Conservation (phyloP, 2,888 invertebrate genomes). For the Tetrapedia diversipes region DNA sequence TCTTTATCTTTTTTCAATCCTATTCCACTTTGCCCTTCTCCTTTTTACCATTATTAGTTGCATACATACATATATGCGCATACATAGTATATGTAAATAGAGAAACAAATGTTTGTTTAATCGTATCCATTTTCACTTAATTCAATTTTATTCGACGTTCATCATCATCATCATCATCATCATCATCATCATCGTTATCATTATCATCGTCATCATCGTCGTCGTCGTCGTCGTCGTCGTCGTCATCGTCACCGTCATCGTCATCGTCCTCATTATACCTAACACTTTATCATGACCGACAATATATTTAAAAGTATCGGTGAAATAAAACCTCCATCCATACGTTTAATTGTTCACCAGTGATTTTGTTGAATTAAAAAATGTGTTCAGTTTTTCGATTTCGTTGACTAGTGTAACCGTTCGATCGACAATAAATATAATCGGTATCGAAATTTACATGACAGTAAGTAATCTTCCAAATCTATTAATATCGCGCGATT, state of each 20-base stretch:
- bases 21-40: not conserved
- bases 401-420: not conserved
- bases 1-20: not conserved
- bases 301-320: not conserved
- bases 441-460: slow-evolving; percentile 59
- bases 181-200: no score
- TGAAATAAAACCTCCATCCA: not conserved
- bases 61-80: no score
- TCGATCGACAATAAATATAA: not conserved
- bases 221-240: no score
- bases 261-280: not conserved
- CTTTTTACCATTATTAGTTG: no score
- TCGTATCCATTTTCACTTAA: no score
- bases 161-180: no score
- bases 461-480: slow-evolving; percentile 60
- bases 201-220: no score
- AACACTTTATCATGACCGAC: not conserved
- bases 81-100: no score
- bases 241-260: no score
- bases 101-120: no score
- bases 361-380: not conserved
- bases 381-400: not conserved
- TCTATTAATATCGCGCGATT: slow-evolving; percentile 58
- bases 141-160: no score
- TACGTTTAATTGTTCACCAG: not conserved